Evolutionary conservation across 2,888 invertebrate genomes (phyloP), one percentile per base, ranked within the genome.

Genomic region (Desoria tigrina): DNA sequence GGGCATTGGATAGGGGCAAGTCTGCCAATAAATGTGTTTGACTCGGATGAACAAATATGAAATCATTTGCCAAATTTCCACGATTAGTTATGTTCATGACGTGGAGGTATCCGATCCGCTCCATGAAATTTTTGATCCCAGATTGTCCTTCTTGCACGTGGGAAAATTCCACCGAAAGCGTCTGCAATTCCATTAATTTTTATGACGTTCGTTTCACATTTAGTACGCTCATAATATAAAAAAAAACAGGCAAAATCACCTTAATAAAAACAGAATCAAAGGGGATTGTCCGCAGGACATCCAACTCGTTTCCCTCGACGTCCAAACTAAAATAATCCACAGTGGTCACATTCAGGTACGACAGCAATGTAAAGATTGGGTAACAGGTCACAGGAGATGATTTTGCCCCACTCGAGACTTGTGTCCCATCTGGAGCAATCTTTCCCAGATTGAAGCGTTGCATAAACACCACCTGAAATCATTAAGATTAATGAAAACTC

Each of bases 311-410:
- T 1, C 81, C 81, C 71, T 81, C 81, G 4, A 81, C 78, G 64
- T 81, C 81, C 42, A 81, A 74, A 60, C 79, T 79, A 67, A 81
- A 79, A 71, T 80, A 81, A 72, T 81, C 80, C 3, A 81, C 76
- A 0, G 73, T 76, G 2, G 79, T 77, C 28, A 77, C 77, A 65
- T 79, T 78, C 16, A 81, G 73, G 1, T 81, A 80, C 4, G 77
- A 61, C 27, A 81, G 73, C 32, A 81, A 76, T 14, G 80, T 78
- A 65, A 78, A 79, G 16, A 81, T 56, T 1, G 81, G 81, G 56
- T 80, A 77, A 58, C 81, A 81, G 63, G 79, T 80, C 7, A 80
- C 78, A 2, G 51, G 45, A n/a, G 21, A 6, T 9, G 16, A 16
- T 45, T 45, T 21, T 3, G 45, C 4, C 6, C 32, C 32, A 7